Base-by-base conservation (phyloP, 2,113 vertebrate species). In the Rana temporaria region DNA sequence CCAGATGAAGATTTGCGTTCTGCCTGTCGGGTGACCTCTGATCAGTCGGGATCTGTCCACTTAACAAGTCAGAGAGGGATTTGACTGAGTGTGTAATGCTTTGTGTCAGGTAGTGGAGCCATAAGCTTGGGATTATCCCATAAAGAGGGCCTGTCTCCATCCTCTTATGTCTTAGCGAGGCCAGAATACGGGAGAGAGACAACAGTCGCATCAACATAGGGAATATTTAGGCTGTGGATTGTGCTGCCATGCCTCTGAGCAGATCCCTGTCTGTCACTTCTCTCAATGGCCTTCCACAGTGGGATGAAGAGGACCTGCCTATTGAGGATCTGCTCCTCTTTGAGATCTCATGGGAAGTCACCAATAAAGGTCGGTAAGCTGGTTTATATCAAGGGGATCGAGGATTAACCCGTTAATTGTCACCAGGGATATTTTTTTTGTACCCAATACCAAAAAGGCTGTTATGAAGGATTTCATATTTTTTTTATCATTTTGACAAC, bases 291-390 rank as follows among this genome's bases (percentile, higher is more conserved):
- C 93, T 99, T 67, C 95, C 95, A 0, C 90, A 90, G 70, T 96
- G 95, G 95, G 96, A 98, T 19, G 94, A 94, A 0, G 95, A 96
- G 19, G 92, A 93, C 9, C 90, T 99, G 42, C 96, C 95, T 0
- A 90, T 97, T 84, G 94, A 98, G 30, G 94, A 98, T 59, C 86
- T 99, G 78, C 86, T 99, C 84, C 94, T 99, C 20, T 98, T 99
- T 19, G 97, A 99, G 89, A 89, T 98, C 14, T 89, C 97, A 56
- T 99, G 98, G 98, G 98, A 99, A 87, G 96, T 98, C 79, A 94
- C 97, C 71, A 98, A 99, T 90, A 99, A 99, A 97, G 97, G 97
- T 98, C 82, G 85, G 93, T 89, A 79, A 63, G 6, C 42, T 48
- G 8, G 38, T 48, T 48, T 48, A 14, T 12, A 48, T 48, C 12